A percentile compares a stretch with the other conserved stretches of the same genome.
Evolutionary conservation across 2,113 vertebrate genomes (phyloP).

Genomic region (Eulemur macaco): DNA sequence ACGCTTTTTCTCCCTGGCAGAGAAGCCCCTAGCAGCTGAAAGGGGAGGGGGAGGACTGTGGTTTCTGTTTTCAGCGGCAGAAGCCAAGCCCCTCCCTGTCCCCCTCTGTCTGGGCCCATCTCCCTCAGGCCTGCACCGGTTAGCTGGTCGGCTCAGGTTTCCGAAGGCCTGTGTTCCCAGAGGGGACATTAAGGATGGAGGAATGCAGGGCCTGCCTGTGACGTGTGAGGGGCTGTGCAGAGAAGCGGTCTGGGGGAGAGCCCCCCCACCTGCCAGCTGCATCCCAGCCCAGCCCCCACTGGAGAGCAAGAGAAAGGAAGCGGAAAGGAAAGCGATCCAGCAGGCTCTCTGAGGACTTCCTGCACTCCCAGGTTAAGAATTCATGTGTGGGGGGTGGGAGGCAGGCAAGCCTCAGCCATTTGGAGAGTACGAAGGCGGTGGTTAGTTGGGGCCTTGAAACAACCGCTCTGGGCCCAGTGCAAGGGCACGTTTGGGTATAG

Average conservation of each 20-base stretch:
- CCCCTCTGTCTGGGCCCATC: slow-evolving; percentile 24
- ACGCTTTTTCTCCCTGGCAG: not conserved
- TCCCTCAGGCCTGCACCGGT: slow-evolving; percentile 4
- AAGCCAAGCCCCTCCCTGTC: not conserved
- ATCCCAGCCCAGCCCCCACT: slow-evolving; percentile 13
- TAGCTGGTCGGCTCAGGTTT: slow-evolving; percentile 76
- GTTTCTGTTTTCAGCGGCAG: slow-evolving; percentile 49
- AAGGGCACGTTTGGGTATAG: not conserved
- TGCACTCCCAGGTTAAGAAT: not conserved
- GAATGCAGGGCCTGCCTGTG: slow-evolving; percentile 82
- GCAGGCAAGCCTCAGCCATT: too few species aligned
- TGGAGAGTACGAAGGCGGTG: not conserved
- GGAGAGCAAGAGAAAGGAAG: slow-evolving; percentile 38
- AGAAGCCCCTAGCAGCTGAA: slow-evolving; percentile 43
- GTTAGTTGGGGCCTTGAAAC: not conserved
- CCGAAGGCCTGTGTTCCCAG: slow-evolving; percentile 80
- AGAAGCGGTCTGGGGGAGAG: slow-evolving; percentile 71
- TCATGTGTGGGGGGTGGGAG: not conserved
- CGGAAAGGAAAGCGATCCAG: not conserved
- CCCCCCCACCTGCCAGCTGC: slow-evolving; percentile 52
- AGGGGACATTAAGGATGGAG: slow-evolving; percentile 82
- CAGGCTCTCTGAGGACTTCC: not conserved
- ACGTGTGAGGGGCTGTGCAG: slow-evolving; percentile 61
- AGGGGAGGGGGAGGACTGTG: slow-evolving; percentile 37
- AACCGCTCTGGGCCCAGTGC: not conserved